Evolutionary conservation across 2,888 invertebrate species (phyloP).

Genomic region (Parasteatoda lunata): DNA sequence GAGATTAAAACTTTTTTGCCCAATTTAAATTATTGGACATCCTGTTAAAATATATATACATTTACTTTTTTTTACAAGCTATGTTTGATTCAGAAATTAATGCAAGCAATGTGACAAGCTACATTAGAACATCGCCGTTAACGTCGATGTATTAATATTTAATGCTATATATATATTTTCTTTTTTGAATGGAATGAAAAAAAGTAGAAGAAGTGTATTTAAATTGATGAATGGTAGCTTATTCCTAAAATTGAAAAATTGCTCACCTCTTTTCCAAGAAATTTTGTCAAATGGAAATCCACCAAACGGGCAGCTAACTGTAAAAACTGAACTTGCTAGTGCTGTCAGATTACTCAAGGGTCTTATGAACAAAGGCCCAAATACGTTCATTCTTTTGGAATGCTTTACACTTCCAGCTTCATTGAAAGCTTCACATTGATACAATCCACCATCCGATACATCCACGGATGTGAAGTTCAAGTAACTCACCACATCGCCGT

Average conservation of each 20-base stretch:
- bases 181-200: no score
- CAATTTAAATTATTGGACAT: no score
- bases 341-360: constrained; percentile 69
- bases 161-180: no score
- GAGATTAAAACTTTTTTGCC: no score
- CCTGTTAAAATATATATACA: no score
- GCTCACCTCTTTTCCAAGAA: constrained; percentile 70
- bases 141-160: no score
- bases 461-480: constrained; percentile 68
- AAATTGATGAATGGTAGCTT: background rate
- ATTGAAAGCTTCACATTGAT: constrained; percentile 70
- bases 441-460: constrained; percentile 70
- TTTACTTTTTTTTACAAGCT: no score
- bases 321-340: constrained; percentile 64
- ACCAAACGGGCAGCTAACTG: constrained; percentile 69
- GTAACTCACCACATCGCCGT: constrained; percentile 63
- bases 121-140: no score
- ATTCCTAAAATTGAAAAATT: background rate
- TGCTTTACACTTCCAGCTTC: constrained; percentile 67
- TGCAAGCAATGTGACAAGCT: no score
- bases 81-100: no score
- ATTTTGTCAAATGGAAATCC: constrained; percentile 70
- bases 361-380: constrained; percentile 68
- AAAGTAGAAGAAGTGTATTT: no score
- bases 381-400: constrained; percentile 70